Percentiles rank a stretch among this genome's conserved stretches.
Conservation (phyloP, 35 echinoderm and acorn worm species). For the Eucidaris tribuloides region DNA sequence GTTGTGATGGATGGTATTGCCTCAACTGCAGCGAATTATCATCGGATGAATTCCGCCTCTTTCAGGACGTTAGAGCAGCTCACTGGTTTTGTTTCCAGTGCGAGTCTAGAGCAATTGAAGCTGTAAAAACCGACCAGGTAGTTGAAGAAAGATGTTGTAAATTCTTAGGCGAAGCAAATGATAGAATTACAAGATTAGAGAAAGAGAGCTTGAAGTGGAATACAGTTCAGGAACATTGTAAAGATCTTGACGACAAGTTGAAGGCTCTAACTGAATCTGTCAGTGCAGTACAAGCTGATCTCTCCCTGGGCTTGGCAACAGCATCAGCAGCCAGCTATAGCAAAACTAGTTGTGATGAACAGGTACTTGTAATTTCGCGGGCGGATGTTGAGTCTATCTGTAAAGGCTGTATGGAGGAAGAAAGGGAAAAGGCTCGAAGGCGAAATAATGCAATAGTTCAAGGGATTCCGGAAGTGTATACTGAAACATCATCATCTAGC, state of each 20-base stretch:
- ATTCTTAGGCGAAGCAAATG: too few species aligned
- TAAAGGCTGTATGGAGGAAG: background rate
- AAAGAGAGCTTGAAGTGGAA: background rate
- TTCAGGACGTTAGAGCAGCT: background rate
- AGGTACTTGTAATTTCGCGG: too few species aligned
- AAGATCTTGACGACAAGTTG: background rate
- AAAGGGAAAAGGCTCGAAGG: background rate
- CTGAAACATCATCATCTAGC: background rate
- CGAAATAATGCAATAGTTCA: background rate
- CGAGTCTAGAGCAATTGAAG: background rate
- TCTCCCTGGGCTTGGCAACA: background rate
- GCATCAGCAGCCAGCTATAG: background rate
- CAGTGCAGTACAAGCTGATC: background rate
- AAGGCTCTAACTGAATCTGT: background rate
- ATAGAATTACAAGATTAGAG: background rate
- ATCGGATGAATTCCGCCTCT: background rate
- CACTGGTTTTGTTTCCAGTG: conserved; percentile 5
- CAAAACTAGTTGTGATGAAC: background rate
- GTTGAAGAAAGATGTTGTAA: too few species aligned
- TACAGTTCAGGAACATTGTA: background rate
- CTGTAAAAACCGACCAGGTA: too few species aligned
- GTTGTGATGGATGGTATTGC: too few species aligned
- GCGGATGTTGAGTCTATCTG: background rate
- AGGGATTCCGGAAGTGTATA: background rate
- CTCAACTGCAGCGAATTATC: too few species aligned